Evolutionary conservation across 2,797 vertebrate species (phyloP).

Genomic region (Chromis chromis): DNA sequence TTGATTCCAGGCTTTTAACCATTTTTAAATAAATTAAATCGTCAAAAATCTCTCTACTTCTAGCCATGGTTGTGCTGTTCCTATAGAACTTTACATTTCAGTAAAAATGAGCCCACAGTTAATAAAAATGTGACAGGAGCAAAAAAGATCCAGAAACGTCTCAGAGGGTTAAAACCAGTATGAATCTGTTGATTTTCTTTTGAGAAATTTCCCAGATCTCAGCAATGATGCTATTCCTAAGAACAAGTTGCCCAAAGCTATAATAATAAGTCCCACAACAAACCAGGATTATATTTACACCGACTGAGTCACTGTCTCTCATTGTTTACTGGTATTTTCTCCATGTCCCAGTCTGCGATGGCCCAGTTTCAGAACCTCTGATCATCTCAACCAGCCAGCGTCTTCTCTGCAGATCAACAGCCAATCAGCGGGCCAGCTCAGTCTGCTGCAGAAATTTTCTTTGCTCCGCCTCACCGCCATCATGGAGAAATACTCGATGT

Average conservation of each 20-base stretch:
- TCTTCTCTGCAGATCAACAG: conserved; percentile 91
- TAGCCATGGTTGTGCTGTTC: too few relatives aligned
- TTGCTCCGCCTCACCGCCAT: conserved; percentile 96
- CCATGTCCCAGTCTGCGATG: conserved; percentile 87
- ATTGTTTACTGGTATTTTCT: conserved; percentile 16
- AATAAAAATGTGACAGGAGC: too few relatives aligned
- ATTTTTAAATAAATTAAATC: too few relatives aligned
- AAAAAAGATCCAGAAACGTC: too few relatives aligned
- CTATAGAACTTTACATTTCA: too few relatives aligned
- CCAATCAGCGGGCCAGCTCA: conserved; percentile 95
- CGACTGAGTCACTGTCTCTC: background rate
- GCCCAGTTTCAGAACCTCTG: conserved; percentile 94
- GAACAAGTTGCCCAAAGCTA: background rate
- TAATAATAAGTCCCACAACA: conserved; percentile 6
- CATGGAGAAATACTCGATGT: conserved; percentile 98
- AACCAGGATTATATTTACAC: background rate
- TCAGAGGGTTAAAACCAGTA: background rate
- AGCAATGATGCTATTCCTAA: background rate
- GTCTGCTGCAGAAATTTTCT: conserved; percentile 95
- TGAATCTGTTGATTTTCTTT: background rate
- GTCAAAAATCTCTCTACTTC: too few relatives aligned
- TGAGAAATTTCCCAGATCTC: background rate
- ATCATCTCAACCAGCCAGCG: conserved; percentile 86
- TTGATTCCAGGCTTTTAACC: too few relatives aligned
- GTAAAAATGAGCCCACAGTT: too few relatives aligned